Evolutionary conservation across 92 coral and sea anemone species (phyloP).

Genomic region (Palythoa grandis): DNA sequence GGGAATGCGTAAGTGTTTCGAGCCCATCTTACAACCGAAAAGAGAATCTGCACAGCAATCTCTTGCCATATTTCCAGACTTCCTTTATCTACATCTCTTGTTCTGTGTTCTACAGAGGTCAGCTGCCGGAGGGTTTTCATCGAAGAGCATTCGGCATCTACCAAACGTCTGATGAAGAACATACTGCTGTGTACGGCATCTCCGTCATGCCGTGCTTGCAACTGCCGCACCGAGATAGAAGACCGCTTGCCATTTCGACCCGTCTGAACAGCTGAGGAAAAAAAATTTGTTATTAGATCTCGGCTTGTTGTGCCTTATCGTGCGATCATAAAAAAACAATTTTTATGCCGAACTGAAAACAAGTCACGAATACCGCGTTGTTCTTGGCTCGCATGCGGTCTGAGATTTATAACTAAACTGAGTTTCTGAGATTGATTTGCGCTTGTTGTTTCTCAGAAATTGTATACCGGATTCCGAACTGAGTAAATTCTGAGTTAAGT

Average conservation of each 20-base stretch:
- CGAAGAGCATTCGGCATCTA: constrained; percentile 24
- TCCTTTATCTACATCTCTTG: neutral
- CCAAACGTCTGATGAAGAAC: constrained; percentile 30
- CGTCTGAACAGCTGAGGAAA: constrained; percentile 31
- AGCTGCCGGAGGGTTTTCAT: constrained; percentile 18
- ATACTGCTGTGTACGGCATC: constrained; percentile 31
- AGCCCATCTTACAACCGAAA: constrained; percentile 70
- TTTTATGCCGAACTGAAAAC: too few relatives aligned
- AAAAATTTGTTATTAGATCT: neutral
- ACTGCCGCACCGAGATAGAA: neutral
- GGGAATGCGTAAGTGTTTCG: constrained; percentile 71
- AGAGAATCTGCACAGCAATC: constrained; percentile 33
- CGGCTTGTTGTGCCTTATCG: too few relatives aligned
- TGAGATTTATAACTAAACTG: too few relatives aligned
- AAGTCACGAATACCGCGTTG: too few relatives aligned
- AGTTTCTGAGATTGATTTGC: too few relatives aligned
- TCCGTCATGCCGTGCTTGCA: neutral
- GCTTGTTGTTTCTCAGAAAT: too few relatives aligned
- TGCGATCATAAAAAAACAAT: too few relatives aligned
- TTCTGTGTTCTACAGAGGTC: constrained; percentile 3
- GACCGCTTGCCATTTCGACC: constrained; percentile 29
- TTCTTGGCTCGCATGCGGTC: too few relatives aligned
- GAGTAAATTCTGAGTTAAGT: too few relatives aligned
- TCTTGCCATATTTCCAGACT: constrained; percentile 20
- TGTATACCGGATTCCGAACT: too few relatives aligned